These are phyloP conservation scores for Pachycephus smyrnensis DNA, from an alignment of 2,888 invertebrate species.

Conservation along the genomic window DNA sequence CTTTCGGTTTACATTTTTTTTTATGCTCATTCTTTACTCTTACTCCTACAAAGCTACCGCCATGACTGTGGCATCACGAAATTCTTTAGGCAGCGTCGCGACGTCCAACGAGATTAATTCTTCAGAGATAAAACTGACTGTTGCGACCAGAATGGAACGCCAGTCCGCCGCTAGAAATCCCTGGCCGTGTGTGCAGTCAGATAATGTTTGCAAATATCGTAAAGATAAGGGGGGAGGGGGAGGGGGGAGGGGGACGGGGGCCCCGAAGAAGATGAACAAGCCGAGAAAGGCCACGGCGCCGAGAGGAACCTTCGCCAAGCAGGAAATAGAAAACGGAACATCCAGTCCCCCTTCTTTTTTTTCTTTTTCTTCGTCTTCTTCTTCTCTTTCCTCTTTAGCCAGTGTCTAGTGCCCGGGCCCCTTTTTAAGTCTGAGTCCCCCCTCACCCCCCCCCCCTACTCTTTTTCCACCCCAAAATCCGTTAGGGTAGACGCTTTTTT, in stretches of 20 bases:
- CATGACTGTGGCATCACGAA: too few species aligned
- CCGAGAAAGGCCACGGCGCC: not conserved
- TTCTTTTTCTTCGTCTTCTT: slow-evolving; percentile 13
- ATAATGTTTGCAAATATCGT: slow-evolving; percentile 66
- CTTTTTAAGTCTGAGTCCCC: slow-evolving; percentile 36
- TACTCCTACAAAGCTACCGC: too few species aligned
- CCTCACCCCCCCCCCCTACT: slow-evolving; percentile 27
- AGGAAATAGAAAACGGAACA: slow-evolving; percentile 42
- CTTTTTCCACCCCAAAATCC: slow-evolving; percentile 56
- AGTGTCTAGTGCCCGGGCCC: slow-evolving; percentile 1
- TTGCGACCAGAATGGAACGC: not conserved
- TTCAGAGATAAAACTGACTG: slow-evolving; percentile 9
- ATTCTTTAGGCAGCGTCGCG: too few species aligned
- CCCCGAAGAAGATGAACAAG: slow-evolving; percentile 23
- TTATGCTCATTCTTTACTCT: too few species aligned
- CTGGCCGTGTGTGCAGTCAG: slow-evolving; percentile 53
- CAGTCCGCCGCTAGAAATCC: slow-evolving; percentile 38
- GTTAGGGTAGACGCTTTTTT: slow-evolving; percentile 57
- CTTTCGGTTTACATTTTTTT: too few species aligned
- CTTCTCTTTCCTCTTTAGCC: slow-evolving; percentile 14
- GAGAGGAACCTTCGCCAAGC: not conserved
- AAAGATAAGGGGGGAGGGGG: slow-evolving; percentile 55
- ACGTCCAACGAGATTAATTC: slow-evolving; percentile 9
- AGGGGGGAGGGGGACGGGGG: slow-evolving; percentile 1
- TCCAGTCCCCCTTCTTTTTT: slow-evolving; percentile 33